Evolutionary conservation across 2,797 vertebrate species (phyloP).

Genomic region (Enteromius thamalakanensis): DNA sequence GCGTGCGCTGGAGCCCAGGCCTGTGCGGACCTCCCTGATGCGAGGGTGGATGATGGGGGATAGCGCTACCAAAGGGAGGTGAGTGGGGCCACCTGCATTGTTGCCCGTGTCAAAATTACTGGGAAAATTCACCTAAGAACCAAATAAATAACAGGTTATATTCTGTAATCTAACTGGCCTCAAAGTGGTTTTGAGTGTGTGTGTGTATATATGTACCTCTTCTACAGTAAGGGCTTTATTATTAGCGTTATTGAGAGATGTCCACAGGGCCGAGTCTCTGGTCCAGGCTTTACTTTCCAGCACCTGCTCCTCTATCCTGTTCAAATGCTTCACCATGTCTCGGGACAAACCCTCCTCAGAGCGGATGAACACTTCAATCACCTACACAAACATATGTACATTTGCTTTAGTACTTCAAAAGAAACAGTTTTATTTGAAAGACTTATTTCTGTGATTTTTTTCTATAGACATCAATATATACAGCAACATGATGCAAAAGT

Average conservation of each 20-base stretch:
- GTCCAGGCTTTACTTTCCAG: slow-evolving; percentile 92
- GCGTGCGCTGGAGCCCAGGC: slow-evolving; percentile 82
- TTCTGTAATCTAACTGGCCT: background rate
- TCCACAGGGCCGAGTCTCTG: slow-evolving; percentile 87
- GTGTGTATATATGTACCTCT: slow-evolving; percentile 78
- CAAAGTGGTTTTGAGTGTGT: background rate
- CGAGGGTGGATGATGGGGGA: slow-evolving; percentile 96
- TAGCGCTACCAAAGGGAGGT: slow-evolving; percentile 88
- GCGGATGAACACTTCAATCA: slow-evolving; percentile 96
- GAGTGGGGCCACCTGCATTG: slow-evolving; percentile 73
- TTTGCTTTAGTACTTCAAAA: background rate
- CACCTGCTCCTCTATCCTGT: slow-evolving; percentile 94
- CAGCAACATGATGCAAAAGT: background rate
- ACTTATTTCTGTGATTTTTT: background rate
- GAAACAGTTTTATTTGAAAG: background rate
- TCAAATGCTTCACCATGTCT: slow-evolving; percentile 98
- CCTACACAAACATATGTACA: slow-evolving; percentile 70
- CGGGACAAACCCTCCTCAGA: slow-evolving; percentile 95
- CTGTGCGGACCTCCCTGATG: slow-evolving; percentile 91
- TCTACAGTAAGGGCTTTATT: slow-evolving; percentile 91
- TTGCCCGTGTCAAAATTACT: slow-evolving; percentile 87
- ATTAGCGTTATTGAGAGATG: slow-evolving; percentile 79
- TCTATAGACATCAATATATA: background rate
- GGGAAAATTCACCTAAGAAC: slow-evolving; percentile 89
- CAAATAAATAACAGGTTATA: background rate